These are phyloP conservation scores for Apodemus sylvaticus DNA, from an alignment of 2,113 vertebrate genomes.

Conservation along the genomic window DNA sequence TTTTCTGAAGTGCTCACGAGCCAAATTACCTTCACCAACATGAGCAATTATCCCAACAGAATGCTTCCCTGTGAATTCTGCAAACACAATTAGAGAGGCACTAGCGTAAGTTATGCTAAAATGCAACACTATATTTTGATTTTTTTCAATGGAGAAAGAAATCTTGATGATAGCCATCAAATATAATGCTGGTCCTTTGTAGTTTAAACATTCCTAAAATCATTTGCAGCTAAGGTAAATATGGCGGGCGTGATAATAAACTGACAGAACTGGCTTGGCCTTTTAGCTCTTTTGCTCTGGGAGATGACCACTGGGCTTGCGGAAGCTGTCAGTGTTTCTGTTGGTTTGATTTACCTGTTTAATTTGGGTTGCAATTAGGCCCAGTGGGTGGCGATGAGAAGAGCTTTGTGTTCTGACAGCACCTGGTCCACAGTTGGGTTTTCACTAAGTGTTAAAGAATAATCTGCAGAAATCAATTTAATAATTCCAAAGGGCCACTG, in stretches of 20 bases:
- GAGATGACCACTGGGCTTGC: neutral
- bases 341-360: conserved; percentile 43
- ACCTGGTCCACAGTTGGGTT: conserved; percentile 11
- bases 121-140: conserved; percentile 47
- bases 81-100: conserved; percentile 79
- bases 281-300: neutral
- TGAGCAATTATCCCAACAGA: conserved; percentile 84
- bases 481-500: neutral
- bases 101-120: conserved; percentile 75
- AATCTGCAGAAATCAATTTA: conserved; percentile 42
- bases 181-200: neutral
- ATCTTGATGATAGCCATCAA: neutral
- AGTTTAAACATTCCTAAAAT: neutral
- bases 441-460: conserved; percentile 52
- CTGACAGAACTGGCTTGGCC: neutral
- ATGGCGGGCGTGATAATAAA: neutral
- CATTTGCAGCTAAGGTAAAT: neutral
- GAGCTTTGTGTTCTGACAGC: conserved; percentile 47
- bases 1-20: conserved; percentile 82
- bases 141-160: neutral
- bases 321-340: neutral
- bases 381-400: neutral
- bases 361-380: conserved; percentile 42
- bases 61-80: conserved; percentile 77
- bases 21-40: conserved; percentile 79